These are phyloP conservation scores for Cyprinodon tularosa DNA, from an alignment of 2,113 vertebrate species.

Conservation along the genomic window DNA sequence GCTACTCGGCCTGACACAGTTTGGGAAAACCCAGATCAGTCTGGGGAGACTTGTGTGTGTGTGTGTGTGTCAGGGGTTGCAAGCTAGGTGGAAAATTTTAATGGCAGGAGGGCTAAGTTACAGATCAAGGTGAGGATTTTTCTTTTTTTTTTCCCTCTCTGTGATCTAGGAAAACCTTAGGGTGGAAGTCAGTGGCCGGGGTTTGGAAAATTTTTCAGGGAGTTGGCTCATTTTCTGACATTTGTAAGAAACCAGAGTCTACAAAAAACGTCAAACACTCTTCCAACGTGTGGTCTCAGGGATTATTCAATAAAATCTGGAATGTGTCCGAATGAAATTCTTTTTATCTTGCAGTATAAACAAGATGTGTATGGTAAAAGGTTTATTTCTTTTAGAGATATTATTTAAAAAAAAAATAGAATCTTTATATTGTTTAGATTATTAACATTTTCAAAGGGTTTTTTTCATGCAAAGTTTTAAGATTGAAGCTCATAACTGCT, in stretches of 20 bases:
- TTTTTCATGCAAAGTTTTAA: no score
- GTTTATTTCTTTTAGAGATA: neutral
- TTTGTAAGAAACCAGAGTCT: conserved; percentile 68
- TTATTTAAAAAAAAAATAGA: no score
- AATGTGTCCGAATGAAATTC: conserved; percentile 40
- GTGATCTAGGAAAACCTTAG: conserved; percentile 64
- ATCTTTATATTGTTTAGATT: no score
- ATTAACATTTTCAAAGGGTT: no score
- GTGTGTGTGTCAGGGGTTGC: conserved; percentile 16
- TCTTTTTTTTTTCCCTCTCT: conserved; percentile 53
- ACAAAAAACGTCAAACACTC: conserved; percentile 66
- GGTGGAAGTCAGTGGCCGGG: conserved; percentile 43
- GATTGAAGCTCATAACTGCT: no score
- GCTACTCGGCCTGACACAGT: conserved; percentile 56
- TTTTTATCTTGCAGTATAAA: neutral
- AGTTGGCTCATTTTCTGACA: conserved; percentile 66
- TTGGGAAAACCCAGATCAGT: conserved; percentile 74
- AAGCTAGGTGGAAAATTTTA: conserved; percentile 56
- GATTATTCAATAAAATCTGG: conserved; percentile 51
- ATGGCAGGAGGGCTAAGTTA: conserved; percentile 9
- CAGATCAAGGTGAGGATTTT: conserved; percentile 54
- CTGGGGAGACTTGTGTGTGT: conserved; percentile 43
- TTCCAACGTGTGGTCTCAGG: conserved; percentile 55
- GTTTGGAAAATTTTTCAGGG: conserved; percentile 70
- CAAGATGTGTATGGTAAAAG: neutral